Conservation (phyloP, 1,140 invertebrate genomes). For the Orchestia grillus region DNA sequence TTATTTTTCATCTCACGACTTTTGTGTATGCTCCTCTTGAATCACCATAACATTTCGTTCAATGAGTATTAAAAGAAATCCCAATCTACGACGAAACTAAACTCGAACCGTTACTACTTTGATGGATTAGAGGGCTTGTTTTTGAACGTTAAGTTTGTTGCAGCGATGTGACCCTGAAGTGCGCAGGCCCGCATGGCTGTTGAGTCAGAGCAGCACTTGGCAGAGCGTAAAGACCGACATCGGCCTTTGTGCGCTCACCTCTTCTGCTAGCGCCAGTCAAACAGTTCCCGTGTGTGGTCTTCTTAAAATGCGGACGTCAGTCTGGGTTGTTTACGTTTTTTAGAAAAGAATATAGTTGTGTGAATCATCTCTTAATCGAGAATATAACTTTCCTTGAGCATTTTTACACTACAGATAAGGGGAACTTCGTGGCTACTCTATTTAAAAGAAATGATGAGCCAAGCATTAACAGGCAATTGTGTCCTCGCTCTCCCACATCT, state of each 20-base stretch:
- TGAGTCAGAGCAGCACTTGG: neutral
- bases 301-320: neutral
- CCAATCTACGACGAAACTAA: neutral
- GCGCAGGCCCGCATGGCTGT: neutral
- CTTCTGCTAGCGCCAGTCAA: neutral
- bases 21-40: too few relatives aligned
- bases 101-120: neutral
- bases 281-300: neutral
- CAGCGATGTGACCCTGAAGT: neutral
- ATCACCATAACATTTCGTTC: too few relatives aligned
- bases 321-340: neutral
- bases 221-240: neutral
- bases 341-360: neutral
- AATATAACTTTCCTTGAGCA: too few relatives aligned
- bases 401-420: too few relatives aligned
- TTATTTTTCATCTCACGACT: too few relatives aligned
- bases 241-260: neutral
- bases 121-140: neutral
- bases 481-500: too few relatives aligned
- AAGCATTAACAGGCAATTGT: too few relatives aligned
- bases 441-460: too few relatives aligned
- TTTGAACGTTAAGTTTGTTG: too few relatives aligned
- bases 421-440: too few relatives aligned
- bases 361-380: neutral
- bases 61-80: too few relatives aligned